phyloP scores from a whole-genome alignment of 2,888 invertebrate genomes.

The Druceiella hillmani region DNA sequence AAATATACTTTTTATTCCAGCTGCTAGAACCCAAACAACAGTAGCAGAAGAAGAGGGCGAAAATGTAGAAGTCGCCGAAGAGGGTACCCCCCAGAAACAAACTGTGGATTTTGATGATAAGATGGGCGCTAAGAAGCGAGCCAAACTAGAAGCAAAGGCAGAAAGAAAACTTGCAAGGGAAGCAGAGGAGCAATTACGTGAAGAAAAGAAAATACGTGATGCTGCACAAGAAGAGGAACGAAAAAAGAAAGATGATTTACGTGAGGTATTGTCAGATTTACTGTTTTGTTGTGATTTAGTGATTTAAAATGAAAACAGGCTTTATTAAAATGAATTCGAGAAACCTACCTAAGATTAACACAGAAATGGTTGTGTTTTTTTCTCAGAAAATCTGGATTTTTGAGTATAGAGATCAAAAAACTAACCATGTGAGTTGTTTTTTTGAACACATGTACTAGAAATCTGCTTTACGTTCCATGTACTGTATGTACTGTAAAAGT shows the following conservation, averaged over 20 bases:
- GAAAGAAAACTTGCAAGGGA: slow-evolving; percentile 80
- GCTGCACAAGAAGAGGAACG: slow-evolving; percentile 71
- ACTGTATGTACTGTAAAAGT: too few relatives aligned
- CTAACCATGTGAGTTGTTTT: too few relatives aligned
- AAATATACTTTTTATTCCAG: slow-evolving; percentile 25
- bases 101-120: slow-evolving; percentile 60
- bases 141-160: slow-evolving; percentile 90
- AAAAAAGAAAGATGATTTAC: slow-evolving; percentile 66
- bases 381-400: too few relatives aligned
- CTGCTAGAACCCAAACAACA: slow-evolving; percentile 42
- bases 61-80: slow-evolving; percentile 48
- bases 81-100: slow-evolving; percentile 30
- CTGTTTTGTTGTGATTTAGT: too few relatives aligned
- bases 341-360: too few relatives aligned
- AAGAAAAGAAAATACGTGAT: slow-evolving; percentile 73
- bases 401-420: too few relatives aligned
- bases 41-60: slow-evolving; percentile 47
- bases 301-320: too few relatives aligned
- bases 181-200: slow-evolving; percentile 69
- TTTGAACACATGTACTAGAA: too few relatives aligned
- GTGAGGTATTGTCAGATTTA: too few relatives aligned
- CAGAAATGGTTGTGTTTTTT: too few relatives aligned
- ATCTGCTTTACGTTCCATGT: too few relatives aligned
- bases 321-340: too few relatives aligned
- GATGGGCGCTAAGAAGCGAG: slow-evolving; percentile 90